Percentiles rank a stretch among this genome's conserved stretches.
phyloP scores from a whole-genome alignment of 1,140 invertebrate genomes.

The Portunus trituberculatus region DNA sequence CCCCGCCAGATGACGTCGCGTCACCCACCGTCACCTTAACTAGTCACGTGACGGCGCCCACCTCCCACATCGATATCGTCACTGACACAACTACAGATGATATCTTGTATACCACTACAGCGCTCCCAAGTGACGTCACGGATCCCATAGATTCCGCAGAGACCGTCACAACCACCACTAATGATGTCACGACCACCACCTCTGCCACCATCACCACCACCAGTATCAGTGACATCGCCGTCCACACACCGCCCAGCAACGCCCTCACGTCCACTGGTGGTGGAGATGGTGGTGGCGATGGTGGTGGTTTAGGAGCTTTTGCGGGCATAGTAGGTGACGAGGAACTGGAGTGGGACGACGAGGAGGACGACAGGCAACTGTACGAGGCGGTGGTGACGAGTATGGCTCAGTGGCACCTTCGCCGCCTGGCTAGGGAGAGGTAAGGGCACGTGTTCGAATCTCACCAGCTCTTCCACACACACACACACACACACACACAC shows the following conservation, averaged over 20 bases:
- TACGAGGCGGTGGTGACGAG: conserved; percentile 83
- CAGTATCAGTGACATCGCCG: background rate
- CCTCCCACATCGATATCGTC: too few species aligned
- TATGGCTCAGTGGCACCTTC: conserved; percentile 82
- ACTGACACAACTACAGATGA: too few species aligned
- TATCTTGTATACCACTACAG: background rate
- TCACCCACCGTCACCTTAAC: too few species aligned
- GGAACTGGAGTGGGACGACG: conserved; percentile 80
- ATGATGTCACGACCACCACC: background rate
- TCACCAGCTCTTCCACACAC: background rate
- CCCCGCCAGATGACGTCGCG: too few species aligned
- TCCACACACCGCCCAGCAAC: background rate
- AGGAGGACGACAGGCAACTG: conserved; percentile 83
- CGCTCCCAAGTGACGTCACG: background rate
- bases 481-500: too few species aligned
- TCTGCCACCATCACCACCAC: background rate
- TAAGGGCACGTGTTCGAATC: background rate
- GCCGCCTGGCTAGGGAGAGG: conserved; percentile 69
- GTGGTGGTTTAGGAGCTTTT: background rate
- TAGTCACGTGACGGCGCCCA: too few species aligned
- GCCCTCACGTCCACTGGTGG: background rate
- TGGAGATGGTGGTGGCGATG: background rate
- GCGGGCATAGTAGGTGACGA: background rate
- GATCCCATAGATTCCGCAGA: too few species aligned
- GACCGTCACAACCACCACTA: background rate